A percentile compares a stretch with the other conserved stretches of the same genome.
These are phyloP conservation scores for Mesoclemmys tuberculata DNA, from an alignment of 2,113 vertebrate genomes.

Conservation along the genomic window DNA sequence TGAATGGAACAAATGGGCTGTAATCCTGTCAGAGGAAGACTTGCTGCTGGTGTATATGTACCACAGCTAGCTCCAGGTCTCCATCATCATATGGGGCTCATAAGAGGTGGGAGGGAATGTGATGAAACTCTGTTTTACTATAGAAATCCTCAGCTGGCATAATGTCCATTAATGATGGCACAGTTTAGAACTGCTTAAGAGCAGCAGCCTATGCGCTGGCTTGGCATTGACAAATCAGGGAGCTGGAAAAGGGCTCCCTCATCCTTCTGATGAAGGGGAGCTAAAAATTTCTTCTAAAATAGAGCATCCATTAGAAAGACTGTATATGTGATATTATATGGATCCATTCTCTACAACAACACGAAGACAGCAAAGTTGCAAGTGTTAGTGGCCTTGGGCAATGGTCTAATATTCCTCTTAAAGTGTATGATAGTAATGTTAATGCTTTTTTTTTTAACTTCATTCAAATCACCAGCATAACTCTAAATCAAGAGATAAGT, in stretches of 20 bases:
- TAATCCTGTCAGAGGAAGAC: background rate
- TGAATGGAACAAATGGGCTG: background rate
- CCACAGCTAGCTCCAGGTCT: background rate
- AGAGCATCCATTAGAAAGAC: background rate
- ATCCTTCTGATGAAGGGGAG: background rate
- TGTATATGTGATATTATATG: background rate
- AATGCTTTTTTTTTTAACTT: background rate
- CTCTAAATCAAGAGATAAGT: background rate
- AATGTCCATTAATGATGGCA: background rate
- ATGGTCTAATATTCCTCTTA: background rate
- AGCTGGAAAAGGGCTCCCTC: background rate
- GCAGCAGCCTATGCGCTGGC: background rate
- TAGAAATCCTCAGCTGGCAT: background rate
- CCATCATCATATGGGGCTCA: background rate
- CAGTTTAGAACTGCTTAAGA: background rate
- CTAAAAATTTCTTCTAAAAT: background rate
- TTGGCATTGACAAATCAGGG: background rate
- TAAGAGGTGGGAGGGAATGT: background rate
- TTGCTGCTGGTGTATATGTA: fast-evolving
- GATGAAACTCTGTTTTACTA: background rate
- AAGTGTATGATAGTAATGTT: background rate
- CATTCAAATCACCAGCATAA: background rate
- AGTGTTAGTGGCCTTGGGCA: background rate
- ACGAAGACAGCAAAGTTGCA: background rate
- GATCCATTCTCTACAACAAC: background rate